These are phyloP conservation scores for Metaphire vulgaris DNA, from an alignment of 1,140 invertebrate genomes.

Conservation along the genomic window DNA sequence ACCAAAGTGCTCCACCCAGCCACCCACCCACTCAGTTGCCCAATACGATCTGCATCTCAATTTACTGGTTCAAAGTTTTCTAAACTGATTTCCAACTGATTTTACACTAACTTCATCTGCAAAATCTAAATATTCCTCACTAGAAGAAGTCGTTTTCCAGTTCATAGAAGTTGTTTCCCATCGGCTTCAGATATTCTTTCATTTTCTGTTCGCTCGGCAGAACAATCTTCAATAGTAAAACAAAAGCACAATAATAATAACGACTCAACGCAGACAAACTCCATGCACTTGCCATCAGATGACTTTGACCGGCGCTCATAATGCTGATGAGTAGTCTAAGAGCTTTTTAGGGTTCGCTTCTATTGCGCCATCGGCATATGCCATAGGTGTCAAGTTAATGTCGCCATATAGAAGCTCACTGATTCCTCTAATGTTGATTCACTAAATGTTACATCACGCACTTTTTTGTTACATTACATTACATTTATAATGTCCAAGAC, in stretches of 20 bases:
- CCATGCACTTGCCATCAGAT: no score
- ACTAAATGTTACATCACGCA: no score
- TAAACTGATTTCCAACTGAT: no score
- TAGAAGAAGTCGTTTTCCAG: conserved; percentile 26
- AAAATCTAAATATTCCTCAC: conserved; percentile 6
- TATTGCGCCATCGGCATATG: background rate
- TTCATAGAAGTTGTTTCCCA: conserved; percentile 19
- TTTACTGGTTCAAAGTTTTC: no score
- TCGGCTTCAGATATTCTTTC: conserved; percentile 12
- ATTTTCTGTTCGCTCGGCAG: conserved; percentile 16
- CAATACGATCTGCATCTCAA: no score
- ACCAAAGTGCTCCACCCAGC: no score
- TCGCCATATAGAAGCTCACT: background rate
- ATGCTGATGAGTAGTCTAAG: background rate
- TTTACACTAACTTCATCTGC: no score
- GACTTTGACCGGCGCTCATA: background rate
- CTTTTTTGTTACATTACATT: no score
- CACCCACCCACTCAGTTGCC: no score
- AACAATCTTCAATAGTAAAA: conserved; percentile 20
- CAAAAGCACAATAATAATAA: background rate
- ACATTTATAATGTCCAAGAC: no score
- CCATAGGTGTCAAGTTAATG: background rate
- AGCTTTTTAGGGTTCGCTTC: background rate
- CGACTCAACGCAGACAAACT: background rate
- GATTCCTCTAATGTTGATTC: no score